Conservation (phyloP, 2,797 vertebrate genomes). For the Spinibarbus caldwelli region DNA sequence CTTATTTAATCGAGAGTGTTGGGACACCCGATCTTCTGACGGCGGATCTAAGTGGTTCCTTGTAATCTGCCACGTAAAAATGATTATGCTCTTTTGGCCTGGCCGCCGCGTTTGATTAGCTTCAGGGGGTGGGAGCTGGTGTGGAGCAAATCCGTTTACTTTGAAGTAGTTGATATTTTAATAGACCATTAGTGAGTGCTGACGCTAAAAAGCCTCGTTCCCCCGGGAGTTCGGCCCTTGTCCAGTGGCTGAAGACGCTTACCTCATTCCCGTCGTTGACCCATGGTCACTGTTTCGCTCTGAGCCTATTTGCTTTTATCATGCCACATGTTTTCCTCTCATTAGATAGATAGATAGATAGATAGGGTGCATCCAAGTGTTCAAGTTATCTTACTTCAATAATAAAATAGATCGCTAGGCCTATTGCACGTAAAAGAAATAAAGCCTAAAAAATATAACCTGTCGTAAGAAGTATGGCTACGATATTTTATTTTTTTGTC, state of each 20-base stretch:
- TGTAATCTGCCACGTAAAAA: conserved; percentile 71
- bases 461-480: not conserved
- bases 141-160: conserved; percentile 67
- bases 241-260: conserved; percentile 57
- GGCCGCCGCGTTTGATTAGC: conserved; percentile 69
- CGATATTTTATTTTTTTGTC: not conserved
- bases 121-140: conserved; percentile 65
- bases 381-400: not conserved
- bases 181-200: conserved; percentile 72
- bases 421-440: not conserved
- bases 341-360: conserved; percentile 34
- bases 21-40: conserved; percentile 68
- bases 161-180: conserved; percentile 74
- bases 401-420: not conserved
- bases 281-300: conserved; percentile 2
- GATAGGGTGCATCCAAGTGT: not conserved
- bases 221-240: conserved; percentile 53
- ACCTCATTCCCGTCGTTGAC: conserved; percentile 54
- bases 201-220: conserved; percentile 67
- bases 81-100: conserved; percentile 65
- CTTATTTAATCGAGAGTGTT: conserved; percentile 60
- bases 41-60: conserved; percentile 68
- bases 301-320: not conserved
- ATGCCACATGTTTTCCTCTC: not conserved
- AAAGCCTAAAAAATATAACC: too few relatives aligned